Conservation (phyloP, 1,140 invertebrate genomes). For the Ephestia elutella region DNA sequence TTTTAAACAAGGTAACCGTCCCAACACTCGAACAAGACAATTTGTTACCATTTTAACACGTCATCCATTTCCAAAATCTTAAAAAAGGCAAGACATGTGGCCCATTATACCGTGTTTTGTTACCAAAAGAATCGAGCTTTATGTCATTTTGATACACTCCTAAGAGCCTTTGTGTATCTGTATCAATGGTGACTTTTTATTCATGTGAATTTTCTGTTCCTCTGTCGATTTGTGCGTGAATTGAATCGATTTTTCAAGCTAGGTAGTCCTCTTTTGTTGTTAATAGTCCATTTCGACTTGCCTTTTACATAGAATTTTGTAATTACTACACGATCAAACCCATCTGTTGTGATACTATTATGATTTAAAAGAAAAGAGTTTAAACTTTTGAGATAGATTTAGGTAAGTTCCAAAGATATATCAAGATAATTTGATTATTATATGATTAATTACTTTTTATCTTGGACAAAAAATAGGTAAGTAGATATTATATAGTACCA, state of each 20-base stretch:
- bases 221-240: constrained; percentile 56
- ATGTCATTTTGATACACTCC: constrained; percentile 72
- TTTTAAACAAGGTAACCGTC: constrained; percentile 27
- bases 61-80: constrained; percentile 60
- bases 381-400: no score
- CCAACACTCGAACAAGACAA: constrained; percentile 33
- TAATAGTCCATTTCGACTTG: constrained; percentile 41
- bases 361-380: no score
- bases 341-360: background rate
- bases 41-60: constrained; percentile 71
- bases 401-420: no score
- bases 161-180: constrained; percentile 51
- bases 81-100: constrained; percentile 59
- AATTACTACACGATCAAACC: constrained; percentile 40
- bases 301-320: constrained; percentile 34
- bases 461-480: no score
- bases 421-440: no score
- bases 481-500: no score
- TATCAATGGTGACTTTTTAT: constrained; percentile 55
- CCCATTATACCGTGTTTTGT: constrained; percentile 58
- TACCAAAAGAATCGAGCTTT: constrained; percentile 61
- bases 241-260: constrained; percentile 71
- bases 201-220: constrained; percentile 44
- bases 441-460: no score
- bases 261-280: constrained; percentile 63